A percentile compares a stretch with the other conserved stretches of the same genome.
These are phyloP conservation scores for Macquaria australasica DNA, from an alignment of 2,113 vertebrate species.

Conservation along the genomic window DNA sequence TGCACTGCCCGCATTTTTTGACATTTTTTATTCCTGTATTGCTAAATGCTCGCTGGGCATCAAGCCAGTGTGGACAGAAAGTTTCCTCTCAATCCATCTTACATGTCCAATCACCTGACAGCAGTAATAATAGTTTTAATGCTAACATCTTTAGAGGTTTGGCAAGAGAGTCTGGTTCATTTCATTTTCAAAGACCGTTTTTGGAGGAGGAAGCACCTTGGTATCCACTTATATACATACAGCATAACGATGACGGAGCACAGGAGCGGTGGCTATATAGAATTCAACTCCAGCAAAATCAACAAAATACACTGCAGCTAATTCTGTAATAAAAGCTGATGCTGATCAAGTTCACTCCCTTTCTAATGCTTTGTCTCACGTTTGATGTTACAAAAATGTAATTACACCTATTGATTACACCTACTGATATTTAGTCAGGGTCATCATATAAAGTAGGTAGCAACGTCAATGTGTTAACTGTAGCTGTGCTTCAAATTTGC, in stretches of 20 bases:
- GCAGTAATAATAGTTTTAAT: background rate
- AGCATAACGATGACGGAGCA: background rate
- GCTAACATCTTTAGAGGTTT: background rate
- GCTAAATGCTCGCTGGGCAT: constrained; percentile 25
- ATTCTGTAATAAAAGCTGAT: background rate
- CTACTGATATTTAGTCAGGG: background rate
- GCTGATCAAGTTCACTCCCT: background rate
- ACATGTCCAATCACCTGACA: constrained; percentile 17
- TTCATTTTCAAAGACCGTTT: background rate
- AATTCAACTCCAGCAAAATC: constrained; percentile 3
- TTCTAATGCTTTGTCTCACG: background rate
- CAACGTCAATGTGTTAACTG: no score
- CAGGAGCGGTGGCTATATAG: background rate
- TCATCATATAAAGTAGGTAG: background rate
- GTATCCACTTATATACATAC: background rate
- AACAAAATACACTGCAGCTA: background rate
- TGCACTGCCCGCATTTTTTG: background rate
- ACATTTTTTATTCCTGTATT: constrained; percentile 4
- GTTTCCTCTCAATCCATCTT: constrained; percentile 35
- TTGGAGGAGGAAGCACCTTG: background rate
- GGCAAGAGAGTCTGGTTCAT: background rate
- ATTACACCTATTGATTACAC: no score
- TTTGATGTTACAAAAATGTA: no score
- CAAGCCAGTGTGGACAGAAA: constrained; percentile 42
- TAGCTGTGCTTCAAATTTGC: background rate